A percentile compares a stretch with the other conserved stretches of the same genome.
Conservation (phyloP, 2,797 vertebrate species). For the Micromesistius poutassou region DNA sequence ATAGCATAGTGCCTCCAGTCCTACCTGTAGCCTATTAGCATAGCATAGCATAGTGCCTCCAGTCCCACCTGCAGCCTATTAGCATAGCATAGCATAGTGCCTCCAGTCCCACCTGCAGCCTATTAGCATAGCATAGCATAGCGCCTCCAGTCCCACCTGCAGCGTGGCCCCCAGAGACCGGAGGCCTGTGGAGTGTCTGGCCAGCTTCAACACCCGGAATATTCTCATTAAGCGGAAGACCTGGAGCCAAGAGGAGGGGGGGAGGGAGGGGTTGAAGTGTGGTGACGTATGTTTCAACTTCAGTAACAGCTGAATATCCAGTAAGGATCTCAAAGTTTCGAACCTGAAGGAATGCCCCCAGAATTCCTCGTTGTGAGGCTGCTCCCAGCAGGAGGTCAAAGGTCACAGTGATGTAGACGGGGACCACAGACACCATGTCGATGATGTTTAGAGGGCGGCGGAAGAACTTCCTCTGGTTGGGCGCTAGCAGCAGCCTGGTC, state of each 20-base stretch:
- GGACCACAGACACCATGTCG: slow-evolving; percentile 88
- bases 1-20: not conserved
- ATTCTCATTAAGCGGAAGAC: slow-evolving; percentile 92
- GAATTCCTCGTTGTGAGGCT: slow-evolving; percentile 79
- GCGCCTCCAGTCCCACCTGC: slow-evolving; percentile 53
- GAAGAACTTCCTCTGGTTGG: slow-evolving; percentile 89
- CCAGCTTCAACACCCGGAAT: slow-evolving; percentile 93
- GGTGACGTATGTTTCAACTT: not conserved
- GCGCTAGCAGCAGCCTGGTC: slow-evolving; percentile 86
- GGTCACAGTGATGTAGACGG: slow-evolving; percentile 90
- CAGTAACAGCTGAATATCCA: not conserved
- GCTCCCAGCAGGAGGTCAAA: slow-evolving; percentile 79
- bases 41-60: not conserved
- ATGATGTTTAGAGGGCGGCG: slow-evolving; percentile 91
- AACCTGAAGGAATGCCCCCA: slow-evolving; percentile 89
- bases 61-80: not conserved
- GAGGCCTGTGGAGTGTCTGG: slow-evolving; percentile 92
- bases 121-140: not conserved
- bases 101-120: too few relatives aligned
- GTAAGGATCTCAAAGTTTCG: not conserved
- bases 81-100: not conserved
- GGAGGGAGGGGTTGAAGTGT: not conserved
- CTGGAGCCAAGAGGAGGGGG: slow-evolving; percentile 30
- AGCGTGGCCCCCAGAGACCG: slow-evolving; percentile 92
- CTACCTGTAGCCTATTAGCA: too few relatives aligned